Evolutionary conservation across 2,888 invertebrate species (phyloP), one percentile per base, ranked within the genome.

Genomic region (Diarsia rubi): DNA sequence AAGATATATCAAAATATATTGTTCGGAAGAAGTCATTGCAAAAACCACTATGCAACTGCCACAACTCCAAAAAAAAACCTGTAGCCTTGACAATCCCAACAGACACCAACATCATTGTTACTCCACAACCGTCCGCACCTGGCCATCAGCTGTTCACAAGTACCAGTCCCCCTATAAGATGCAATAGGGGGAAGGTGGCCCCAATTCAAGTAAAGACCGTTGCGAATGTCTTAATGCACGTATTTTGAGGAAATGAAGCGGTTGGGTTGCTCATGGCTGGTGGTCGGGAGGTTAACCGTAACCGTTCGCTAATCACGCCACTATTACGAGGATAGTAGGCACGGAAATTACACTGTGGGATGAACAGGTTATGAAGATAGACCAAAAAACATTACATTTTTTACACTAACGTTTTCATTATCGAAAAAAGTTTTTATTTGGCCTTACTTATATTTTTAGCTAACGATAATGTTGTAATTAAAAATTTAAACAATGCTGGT

Each of bases 311-410:
- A 89, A 89, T 88, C 78, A 76, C 75, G 68, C 81, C 72, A 66
- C 82, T 83, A 87, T 88, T 86, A 90, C 78, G 71, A 74, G 90
- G 91, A 91, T 92, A 87, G 86, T 72, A n/a, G 42, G 42, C 14
- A 16, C 81, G 87, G 87, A 89, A 85, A 87, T 89, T 90, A 87
- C 88, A 86, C 82, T 83, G 82, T 85, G 82, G 78, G 81, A 82
- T 75, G 82, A 88, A 86, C 75, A 73, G 69, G 69, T 79, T 62
- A 69, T 47, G n/a, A 11, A 42, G 11, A 37, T 66, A 65, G 57
- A 31, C 42, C 42, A 60, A 54, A 63, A 54, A 21, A 12, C 8
- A 5, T 37, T 1, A 19, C n/a, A n/a, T n/a, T 37, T 60, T 65
- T n/a, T 1, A n/a, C 11, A 19, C 5, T 31, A 31, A 31, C 31